These are phyloP conservation scores for Xanthorhoe spadicearia DNA, from an alignment of 2,888 invertebrate genomes.

Conservation along the genomic window DNA sequence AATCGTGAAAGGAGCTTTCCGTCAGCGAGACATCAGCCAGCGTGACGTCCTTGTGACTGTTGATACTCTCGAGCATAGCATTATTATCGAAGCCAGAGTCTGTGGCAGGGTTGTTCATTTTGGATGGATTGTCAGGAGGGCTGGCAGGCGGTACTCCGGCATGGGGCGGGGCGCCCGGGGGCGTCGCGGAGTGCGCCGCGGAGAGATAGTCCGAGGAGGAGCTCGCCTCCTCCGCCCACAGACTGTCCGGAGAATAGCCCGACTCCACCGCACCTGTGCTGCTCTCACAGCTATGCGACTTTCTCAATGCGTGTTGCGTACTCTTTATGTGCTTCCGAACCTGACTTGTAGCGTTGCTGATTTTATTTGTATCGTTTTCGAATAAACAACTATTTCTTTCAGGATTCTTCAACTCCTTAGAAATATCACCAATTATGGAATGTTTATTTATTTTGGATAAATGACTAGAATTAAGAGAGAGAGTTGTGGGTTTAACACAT, in stretches of 20 bases:
- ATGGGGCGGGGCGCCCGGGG: constrained; percentile 54
- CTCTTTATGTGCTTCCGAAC: constrained; percentile 28
- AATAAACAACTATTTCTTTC: constrained; percentile 33
- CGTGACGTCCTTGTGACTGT: constrained; percentile 70
- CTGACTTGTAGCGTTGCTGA: constrained; percentile 47
- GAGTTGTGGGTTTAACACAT: constrained; percentile 67
- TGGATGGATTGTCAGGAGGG: constrained; percentile 53
- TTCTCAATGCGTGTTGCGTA: constrained; percentile 15
- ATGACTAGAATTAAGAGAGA: constrained; percentile 75
- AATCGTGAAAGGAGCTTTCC: constrained; percentile 74
- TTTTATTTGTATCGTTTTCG: constrained; percentile 31
- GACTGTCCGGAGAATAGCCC: constrained; percentile 72
- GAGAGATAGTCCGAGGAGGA: constrained; percentile 78
- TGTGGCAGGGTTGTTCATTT: constrained; percentile 74
- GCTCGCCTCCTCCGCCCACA: constrained; percentile 72
- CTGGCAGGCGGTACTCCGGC: constrained; percentile 53
- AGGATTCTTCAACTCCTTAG: constrained; percentile 52
- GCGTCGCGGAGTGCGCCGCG: constrained; percentile 69
- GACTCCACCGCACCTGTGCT: constrained; percentile 46
- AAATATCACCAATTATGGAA: constrained; percentile 75
- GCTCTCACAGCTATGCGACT: constrained; percentile 12
- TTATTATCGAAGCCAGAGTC: constrained; percentile 81
- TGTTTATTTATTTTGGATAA: constrained; percentile 70
- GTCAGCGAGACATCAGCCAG: constrained; percentile 72
- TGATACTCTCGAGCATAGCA: constrained; percentile 68